Percentiles rank a stretch among this genome's conserved stretches.
Evolutionary conservation across 2,113 vertebrate species (phyloP).

Genomic region (Odontophorus gujanensis): DNA sequence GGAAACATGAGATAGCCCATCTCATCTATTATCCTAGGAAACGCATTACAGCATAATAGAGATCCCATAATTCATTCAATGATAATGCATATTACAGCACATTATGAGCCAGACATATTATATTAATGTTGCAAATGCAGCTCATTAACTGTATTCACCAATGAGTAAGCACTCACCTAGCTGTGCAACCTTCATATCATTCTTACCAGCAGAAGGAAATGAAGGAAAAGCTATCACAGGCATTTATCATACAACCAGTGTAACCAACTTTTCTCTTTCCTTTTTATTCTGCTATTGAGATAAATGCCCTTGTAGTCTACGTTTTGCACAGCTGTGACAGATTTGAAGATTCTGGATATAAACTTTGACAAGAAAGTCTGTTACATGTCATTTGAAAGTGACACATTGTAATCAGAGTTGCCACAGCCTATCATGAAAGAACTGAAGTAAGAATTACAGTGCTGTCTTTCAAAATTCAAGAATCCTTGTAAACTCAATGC

Average conservation of each 20-base stretch:
- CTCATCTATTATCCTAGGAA: slow-evolving; percentile 44
- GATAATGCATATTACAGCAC: not conserved
- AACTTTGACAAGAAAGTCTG: not conserved
- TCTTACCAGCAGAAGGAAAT: slow-evolving; percentile 3
- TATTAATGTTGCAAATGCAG: slow-evolving; percentile 44
- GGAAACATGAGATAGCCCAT: slow-evolving; percentile 50
- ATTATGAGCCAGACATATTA: slow-evolving; percentile 48
- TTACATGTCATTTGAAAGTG: slow-evolving; percentile 11
- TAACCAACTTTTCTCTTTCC: not conserved
- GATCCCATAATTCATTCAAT: slow-evolving; percentile 46
- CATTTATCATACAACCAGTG: not conserved
- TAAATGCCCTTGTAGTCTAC: not conserved
- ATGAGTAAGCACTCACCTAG: slow-evolving; percentile 39
- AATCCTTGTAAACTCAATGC: not conserved
- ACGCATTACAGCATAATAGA: slow-evolving; percentile 35
- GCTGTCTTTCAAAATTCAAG: not conserved
- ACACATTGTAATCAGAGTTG: not conserved
- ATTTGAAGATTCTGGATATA: not conserved
- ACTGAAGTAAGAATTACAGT: not conserved
- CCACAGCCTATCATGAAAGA: not conserved
- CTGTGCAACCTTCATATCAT: slow-evolving; percentile 25
- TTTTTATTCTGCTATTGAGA: not conserved
- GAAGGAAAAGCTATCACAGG: not conserved
- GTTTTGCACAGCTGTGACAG: not conserved
- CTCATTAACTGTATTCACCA: slow-evolving; percentile 44